phyloP scores from a whole-genome alignment of 2,113 vertebrate genomes.

The Clarias macrocephalus region DNA sequence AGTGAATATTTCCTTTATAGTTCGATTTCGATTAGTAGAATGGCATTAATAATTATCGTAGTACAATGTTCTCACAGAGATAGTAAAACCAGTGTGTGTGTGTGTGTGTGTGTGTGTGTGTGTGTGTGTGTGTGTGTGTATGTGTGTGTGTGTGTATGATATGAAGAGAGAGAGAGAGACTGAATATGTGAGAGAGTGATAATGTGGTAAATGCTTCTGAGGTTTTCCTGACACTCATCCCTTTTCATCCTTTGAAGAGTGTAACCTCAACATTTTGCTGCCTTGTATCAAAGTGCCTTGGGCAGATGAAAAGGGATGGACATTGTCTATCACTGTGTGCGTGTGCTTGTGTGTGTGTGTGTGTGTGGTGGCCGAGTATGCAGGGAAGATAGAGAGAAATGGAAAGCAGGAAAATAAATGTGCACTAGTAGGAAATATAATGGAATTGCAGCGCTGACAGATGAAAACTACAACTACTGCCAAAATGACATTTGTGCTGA shows the following conservation, averaged over 20 bases:
- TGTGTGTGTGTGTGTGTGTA: slow-evolving; percentile 13
- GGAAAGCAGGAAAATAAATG: slow-evolving; percentile 18
- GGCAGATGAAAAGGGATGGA: slow-evolving; percentile 29
- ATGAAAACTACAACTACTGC: slow-evolving; percentile 2
- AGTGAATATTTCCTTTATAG: not conserved
- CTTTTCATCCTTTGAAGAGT: slow-evolving; percentile 39
- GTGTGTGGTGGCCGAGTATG: not conserved
- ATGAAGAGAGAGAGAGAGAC: slow-evolving; percentile 2
- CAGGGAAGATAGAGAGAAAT: not conserved
- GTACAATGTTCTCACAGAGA: not conserved
- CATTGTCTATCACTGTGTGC: slow-evolving; percentile 14
- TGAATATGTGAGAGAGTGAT: slow-evolving; percentile 48
- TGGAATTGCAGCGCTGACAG: not conserved
- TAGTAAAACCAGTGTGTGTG: not conserved
- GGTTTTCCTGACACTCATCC: slow-evolving; percentile 29
- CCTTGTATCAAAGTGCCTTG: slow-evolving; percentile 28
- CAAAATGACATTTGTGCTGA: not conserved
- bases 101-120: not conserved
- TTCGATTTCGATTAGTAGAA: not conserved
- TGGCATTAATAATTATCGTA: not conserved
- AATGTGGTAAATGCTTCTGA: slow-evolving; percentile 34
- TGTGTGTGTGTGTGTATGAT: slow-evolving; percentile 3
- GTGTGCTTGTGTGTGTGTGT: slow-evolving; percentile 2
- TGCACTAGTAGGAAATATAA: slow-evolving; percentile 3
- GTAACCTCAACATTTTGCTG: slow-evolving; percentile 35